Evolutionary conservation across 2,113 vertebrate species (phyloP).

Genomic region (Oreochromis tanganicae): DNA sequence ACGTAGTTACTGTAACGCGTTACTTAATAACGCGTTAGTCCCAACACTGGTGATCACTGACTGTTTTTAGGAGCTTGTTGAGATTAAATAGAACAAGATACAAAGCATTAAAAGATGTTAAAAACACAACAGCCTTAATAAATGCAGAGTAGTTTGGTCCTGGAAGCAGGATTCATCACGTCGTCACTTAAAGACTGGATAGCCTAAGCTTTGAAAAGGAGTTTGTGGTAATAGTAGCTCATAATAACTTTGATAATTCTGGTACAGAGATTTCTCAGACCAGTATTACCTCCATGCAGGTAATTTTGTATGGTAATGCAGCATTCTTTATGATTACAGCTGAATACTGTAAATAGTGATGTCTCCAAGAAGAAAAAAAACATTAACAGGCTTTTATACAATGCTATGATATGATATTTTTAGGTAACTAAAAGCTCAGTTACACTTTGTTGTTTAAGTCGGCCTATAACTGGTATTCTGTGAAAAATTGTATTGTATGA

Average conservation of each 20-base stretch:
- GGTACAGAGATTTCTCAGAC: not conserved
- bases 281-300: too few species aligned
- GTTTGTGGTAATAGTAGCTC: not conserved
- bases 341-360: not conserved
- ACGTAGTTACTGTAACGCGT: too few species aligned
- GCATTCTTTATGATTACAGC: not conserved
- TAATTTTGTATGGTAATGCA: not conserved
- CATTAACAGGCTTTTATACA: not conserved
- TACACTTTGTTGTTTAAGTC: fast-evolving
- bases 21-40: too few species aligned
- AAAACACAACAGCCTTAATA: too few species aligned
- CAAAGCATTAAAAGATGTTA: too few species aligned
- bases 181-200: not conserved
- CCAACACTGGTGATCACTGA: too few species aligned
- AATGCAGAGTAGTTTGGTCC: too few species aligned
- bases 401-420: not conserved
- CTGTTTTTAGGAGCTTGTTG: too few species aligned
- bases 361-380: not conserved
- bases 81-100: too few species aligned
- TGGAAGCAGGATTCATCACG: too few species aligned
- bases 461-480: not conserved
- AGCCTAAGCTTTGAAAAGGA: not conserved
- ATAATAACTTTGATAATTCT: not conserved
- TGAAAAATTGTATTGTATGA: not conserved
- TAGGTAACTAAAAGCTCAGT: not conserved